Evolutionary conservation across 2,888 invertebrate species (phyloP).

Genomic region (Latheticus oryzae): DNA sequence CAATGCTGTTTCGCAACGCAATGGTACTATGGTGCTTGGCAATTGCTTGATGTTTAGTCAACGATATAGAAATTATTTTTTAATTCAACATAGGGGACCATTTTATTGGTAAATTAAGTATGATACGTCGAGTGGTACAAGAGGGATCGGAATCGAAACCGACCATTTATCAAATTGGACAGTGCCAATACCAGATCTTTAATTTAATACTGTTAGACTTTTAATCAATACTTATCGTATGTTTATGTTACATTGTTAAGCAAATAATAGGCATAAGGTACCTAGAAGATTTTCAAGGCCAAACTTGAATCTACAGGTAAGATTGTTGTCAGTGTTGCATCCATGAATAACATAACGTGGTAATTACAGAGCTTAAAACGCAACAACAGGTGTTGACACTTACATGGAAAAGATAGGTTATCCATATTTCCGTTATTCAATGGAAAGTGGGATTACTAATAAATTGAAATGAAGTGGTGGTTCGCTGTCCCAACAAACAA

Average conservation of each 20-base stretch:
- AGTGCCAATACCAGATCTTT: too few species aligned
- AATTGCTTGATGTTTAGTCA: slow-evolving; percentile 60
- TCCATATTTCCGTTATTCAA: slow-evolving; percentile 4
- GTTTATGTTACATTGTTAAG: too few species aligned
- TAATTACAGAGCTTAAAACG: slow-evolving; percentile 6
- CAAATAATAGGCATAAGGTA: too few species aligned
- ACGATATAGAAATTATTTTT: slow-evolving; percentile 61
- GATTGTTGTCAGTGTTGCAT: slow-evolving; percentile 20
- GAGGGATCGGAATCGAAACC: too few species aligned
- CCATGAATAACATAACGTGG: slow-evolving; percentile 13
- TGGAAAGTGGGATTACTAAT: slow-evolving; percentile 18
- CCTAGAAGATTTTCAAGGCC: slow-evolving; percentile 10
- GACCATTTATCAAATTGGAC: too few species aligned
- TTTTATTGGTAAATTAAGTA: slow-evolving; percentile 45
- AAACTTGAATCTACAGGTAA: slow-evolving; percentile 10
- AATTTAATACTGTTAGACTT: too few species aligned
- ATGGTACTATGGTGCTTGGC: slow-evolving; percentile 53
- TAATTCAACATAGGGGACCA: slow-evolving; percentile 49
- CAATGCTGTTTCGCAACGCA: slow-evolving; percentile 40
- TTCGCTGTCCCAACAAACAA: slow-evolving; percentile 9
- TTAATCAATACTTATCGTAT: too few species aligned
- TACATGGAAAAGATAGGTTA: slow-evolving; percentile 12
- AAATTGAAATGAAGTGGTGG: slow-evolving; percentile 7
- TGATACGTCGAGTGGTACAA: slow-evolving; percentile 39
- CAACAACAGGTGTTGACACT: slow-evolving; percentile 20